Percentiles rank a stretch among this genome's conserved stretches.
These are phyloP conservation scores for Montipora sp. DNA, from an alignment of 64 coral and sea anemone genomes.

Conservation along the genomic window DNA sequence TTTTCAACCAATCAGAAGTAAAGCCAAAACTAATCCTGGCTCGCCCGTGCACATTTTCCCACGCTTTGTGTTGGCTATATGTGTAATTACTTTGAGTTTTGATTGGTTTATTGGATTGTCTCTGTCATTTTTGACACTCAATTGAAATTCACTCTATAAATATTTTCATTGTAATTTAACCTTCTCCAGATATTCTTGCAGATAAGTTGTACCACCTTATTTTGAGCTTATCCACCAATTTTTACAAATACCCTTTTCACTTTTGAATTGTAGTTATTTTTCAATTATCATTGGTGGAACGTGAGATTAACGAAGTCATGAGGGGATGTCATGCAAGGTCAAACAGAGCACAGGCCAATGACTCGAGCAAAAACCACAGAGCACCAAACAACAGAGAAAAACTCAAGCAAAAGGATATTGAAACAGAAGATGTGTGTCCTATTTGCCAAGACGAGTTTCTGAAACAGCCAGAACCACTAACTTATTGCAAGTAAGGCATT, in stretches of 20 bases:
- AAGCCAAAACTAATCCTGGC: too few species aligned
- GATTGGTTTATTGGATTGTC: too few species aligned
- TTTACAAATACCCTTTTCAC: background rate
- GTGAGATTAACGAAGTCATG: conserved; percentile 97
- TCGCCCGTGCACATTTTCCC: too few species aligned
- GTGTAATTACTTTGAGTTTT: too few species aligned
- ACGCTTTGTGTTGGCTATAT: too few species aligned
- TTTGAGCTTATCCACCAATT: too few species aligned
- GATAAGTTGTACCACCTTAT: too few species aligned
- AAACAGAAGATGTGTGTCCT: conserved; percentile 89
- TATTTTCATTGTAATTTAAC: too few species aligned
- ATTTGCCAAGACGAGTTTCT: conserved; percentile 96
- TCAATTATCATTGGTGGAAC: conserved; percentile 92
- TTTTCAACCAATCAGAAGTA: too few species aligned
- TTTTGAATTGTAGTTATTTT: conserved; percentile 75
- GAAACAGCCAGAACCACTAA: conserved; percentile 85
- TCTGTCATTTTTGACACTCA: too few species aligned
- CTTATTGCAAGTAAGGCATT: conserved; percentile 87
- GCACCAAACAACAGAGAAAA: conserved; percentile 68
- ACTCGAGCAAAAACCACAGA: conserved; percentile 8
- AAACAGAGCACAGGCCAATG: conserved; percentile 15
- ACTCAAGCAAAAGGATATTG: conserved; percentile 85
- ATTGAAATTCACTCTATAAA: too few species aligned
- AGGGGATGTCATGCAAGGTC: conserved; percentile 71
- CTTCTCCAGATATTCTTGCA: too few species aligned